phyloP scores from a whole-genome alignment of 2,797 vertebrate genomes.

The Sebastes flavidus region DNA sequence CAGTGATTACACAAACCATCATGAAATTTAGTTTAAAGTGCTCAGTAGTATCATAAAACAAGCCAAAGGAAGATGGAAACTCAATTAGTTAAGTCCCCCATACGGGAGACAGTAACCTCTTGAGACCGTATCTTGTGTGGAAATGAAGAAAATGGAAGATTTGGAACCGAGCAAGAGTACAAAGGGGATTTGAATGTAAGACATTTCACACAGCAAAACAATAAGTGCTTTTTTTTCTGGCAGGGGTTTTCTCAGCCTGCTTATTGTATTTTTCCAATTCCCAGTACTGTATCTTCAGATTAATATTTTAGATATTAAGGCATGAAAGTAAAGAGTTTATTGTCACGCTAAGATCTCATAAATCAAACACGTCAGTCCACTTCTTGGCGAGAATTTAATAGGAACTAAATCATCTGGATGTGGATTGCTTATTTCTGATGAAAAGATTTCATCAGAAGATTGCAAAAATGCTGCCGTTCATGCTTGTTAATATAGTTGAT shows the following conservation, averaged over 20 bases:
- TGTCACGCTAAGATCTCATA: constrained; percentile 26
- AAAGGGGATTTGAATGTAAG: constrained; percentile 53
- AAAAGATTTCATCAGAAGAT: constrained; percentile 22
- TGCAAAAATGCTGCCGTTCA: not conserved
- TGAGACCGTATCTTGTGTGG: constrained; percentile 30
- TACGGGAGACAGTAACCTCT: constrained; percentile 48
- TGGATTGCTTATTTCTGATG: constrained; percentile 15
- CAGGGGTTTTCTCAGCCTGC: constrained; percentile 31
- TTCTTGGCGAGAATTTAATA: constrained; percentile 23
- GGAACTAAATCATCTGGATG: constrained; percentile 16
- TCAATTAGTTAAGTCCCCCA: constrained; percentile 57
- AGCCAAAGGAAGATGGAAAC: constrained; percentile 52
- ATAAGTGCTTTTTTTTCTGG: constrained; percentile 30
- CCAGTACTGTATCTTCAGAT: constrained; percentile 37
- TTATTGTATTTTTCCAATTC: constrained; percentile 28
- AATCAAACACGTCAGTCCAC: constrained; percentile 47
- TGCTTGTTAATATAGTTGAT: constrained; percentile 25
- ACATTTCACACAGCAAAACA: constrained; percentile 57
- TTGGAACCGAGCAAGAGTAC: constrained; percentile 25
- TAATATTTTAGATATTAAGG: constrained; percentile 53
- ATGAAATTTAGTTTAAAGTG: constrained; percentile 39
- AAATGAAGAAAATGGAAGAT: constrained; percentile 45
- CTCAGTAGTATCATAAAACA: constrained; percentile 45
- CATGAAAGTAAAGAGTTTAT: constrained; percentile 43
- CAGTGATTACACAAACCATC: constrained; percentile 33